These are phyloP conservation scores for Salvelinus sp. DNA, from an alignment of 2,113 vertebrate genomes.

Conservation along the genomic window DNA sequence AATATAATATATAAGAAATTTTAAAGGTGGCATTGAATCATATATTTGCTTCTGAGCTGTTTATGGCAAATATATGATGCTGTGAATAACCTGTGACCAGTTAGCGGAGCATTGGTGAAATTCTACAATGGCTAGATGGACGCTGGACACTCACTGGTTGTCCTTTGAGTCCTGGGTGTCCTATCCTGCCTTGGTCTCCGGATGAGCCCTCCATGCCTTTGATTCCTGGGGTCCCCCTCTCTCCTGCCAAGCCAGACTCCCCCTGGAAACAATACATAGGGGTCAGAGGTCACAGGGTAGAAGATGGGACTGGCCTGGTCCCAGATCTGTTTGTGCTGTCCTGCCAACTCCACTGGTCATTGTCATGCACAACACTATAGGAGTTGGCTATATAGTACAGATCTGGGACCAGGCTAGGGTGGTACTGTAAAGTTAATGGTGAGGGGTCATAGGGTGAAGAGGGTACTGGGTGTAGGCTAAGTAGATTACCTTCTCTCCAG, in stretches of 20 bases:
- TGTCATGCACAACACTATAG: no score
- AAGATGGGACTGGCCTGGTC: not conserved
- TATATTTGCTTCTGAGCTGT: not conserved
- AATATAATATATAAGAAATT: no score
- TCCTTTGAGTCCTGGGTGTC: slow-evolving; percentile 82
- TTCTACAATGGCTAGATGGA: not conserved
- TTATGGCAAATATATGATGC: not conserved
- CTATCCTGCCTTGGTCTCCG: slow-evolving; percentile 87
- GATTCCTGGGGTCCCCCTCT: slow-evolving; percentile 79
- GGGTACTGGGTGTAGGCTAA: not conserved
- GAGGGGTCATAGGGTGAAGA: not conserved
- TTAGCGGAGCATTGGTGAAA: not conserved
- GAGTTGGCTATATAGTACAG: no score
- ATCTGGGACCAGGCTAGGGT: no score
- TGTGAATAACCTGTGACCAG: not conserved
- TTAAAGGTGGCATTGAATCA: no score
- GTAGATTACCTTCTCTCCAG: slow-evolving; percentile 82
- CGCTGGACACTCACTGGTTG: slow-evolving; percentile 74
- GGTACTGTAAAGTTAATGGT: not conserved
- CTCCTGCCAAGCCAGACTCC: slow-evolving; percentile 83
- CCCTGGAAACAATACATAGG: slow-evolving; percentile 75
- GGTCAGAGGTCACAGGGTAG: not conserved
- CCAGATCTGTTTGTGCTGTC: no score
- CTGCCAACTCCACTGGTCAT: not conserved
- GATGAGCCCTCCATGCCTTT: slow-evolving; percentile 81